Evolutionary conservation across 2,113 vertebrate species (phyloP).

Genomic region (Coryphaenoides rupestris): DNA sequence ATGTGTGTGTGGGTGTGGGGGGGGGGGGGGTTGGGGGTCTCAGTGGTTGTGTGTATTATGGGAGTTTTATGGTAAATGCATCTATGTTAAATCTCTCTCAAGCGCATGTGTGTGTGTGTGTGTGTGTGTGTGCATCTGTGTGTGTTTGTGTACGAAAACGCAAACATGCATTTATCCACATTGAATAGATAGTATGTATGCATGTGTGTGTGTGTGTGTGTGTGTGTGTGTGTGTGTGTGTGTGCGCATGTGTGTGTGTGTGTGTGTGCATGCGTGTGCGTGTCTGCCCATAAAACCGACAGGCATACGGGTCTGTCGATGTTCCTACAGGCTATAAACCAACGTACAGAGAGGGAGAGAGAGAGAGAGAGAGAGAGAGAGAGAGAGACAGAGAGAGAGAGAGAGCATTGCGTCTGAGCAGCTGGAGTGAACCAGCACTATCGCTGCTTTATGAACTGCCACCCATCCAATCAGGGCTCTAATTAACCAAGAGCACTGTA

Average conservation of each 20-base stretch:
- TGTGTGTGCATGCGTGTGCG: conserved; percentile 3
- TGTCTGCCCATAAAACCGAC: conserved; percentile 12
- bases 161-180: background rate
- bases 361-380: too few relatives aligned
- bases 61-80: too few relatives aligned
- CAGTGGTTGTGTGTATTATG: background rate
- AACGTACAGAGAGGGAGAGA: background rate
- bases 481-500: conserved; percentile 55
- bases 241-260: conserved; percentile 7
- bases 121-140: background rate
- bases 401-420: conserved; percentile 39
- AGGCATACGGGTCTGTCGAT: conserved; percentile 46
- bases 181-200: background rate
- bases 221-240: background rate
- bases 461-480: conserved; percentile 60
- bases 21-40: too few relatives aligned
- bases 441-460: conserved; percentile 63
- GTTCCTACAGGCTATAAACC: conserved; percentile 50
- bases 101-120: background rate
- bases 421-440: conserved; percentile 51
- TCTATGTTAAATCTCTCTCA: background rate
- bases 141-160: background rate
- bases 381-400: background rate
- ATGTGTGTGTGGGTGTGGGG: conserved; percentile 14
- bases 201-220: conserved; percentile 11